Conservation (phyloP, 2,113 vertebrate species). For the Cnemophilus loriae region DNA sequence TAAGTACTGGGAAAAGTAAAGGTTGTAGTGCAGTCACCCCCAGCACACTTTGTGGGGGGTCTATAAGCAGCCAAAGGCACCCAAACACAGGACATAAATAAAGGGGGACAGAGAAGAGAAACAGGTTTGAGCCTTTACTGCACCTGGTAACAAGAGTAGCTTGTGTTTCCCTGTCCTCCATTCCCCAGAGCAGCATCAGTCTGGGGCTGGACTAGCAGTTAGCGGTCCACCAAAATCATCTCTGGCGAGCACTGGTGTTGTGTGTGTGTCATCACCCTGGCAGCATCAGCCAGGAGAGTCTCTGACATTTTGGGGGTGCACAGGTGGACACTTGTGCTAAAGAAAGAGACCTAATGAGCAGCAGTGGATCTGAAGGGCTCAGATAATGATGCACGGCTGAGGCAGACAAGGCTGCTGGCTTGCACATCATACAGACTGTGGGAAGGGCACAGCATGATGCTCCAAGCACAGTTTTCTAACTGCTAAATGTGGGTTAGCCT, state of each 20-base stretch:
- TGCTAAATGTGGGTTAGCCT: neutral
- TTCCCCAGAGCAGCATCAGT: neutral
- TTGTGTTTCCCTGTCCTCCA: neutral
- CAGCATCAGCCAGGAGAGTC: neutral
- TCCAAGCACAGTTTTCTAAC: neutral
- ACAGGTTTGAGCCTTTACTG: neutral
- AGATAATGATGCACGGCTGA: neutral
- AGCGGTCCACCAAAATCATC: neutral
- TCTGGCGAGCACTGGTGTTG: neutral
- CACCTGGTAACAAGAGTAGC: neutral
- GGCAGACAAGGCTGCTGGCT: neutral
- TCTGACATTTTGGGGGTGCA: neutral
- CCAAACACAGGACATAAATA: neutral
- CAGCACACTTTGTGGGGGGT: fast-evolving
- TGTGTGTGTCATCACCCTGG: fast-evolving
- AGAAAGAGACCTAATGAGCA: neutral
- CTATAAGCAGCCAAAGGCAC: neutral
- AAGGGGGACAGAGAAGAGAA: neutral
- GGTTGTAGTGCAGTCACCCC: neutral
- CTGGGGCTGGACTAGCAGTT: neutral
- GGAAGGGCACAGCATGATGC: neutral
- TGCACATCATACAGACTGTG: neutral
- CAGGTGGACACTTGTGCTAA: neutral
- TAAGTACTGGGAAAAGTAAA: neutral
- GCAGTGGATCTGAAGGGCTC: neutral